Evolutionary conservation across 2,888 invertebrate species (phyloP).

Genomic region (Heteromyza rotundicornis): DNA sequence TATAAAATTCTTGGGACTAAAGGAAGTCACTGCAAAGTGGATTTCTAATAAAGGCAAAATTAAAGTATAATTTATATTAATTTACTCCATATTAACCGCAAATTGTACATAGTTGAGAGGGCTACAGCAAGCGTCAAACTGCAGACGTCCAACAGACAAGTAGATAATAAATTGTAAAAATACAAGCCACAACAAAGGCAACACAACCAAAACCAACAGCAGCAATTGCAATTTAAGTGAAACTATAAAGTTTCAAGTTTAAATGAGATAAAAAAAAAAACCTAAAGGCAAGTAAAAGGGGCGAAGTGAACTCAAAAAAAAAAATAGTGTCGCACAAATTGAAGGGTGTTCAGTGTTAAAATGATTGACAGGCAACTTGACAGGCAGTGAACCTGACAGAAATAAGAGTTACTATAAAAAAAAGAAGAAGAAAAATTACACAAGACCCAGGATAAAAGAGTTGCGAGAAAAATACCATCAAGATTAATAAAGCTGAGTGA

Average conservation of each 20-base stretch:
- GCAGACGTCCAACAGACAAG: background rate
- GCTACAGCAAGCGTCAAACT: no score
- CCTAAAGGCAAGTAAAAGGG: background rate
- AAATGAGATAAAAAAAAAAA: background rate
- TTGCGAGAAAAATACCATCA: background rate
- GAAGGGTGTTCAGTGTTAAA: conserved; percentile 9
- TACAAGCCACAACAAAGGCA: background rate
- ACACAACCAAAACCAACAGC: background rate
- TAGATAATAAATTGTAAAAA: background rate
- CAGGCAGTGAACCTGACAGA: background rate
- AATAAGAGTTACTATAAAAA: background rate
- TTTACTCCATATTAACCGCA: background rate
- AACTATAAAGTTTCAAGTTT: background rate
- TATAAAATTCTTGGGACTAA: no score
- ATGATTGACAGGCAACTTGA: conserved; percentile 17
- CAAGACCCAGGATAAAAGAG: no score
- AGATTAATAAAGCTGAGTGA: background rate
- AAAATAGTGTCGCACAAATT: background rate
- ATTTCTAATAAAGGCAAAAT: no score
- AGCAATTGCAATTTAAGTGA: background rate
- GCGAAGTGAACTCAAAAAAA: no score
- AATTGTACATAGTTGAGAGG: background rate
- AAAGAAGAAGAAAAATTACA: background rate
- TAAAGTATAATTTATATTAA: background rate
- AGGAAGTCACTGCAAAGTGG: no score